These are phyloP conservation scores for Crotophaga sulcirostris DNA, from an alignment of 2,113 vertebrate species.

Conservation along the genomic window DNA sequence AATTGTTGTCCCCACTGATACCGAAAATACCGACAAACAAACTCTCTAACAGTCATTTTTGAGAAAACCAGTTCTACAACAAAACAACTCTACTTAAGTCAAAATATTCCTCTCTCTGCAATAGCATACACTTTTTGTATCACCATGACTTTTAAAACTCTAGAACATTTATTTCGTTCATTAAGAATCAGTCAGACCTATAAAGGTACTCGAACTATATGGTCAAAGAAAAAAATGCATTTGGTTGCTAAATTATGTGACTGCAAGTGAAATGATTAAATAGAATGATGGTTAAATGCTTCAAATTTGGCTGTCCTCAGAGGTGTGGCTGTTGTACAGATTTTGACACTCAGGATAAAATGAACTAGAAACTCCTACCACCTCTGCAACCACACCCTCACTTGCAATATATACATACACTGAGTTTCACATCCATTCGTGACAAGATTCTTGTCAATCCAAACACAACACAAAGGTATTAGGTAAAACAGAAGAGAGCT, in stretches of 20 bases:
- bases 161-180: background rate
- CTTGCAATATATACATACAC: background rate
- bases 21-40: too few relatives aligned
- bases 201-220: background rate
- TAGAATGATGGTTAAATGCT: background rate
- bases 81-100: too few relatives aligned
- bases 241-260: slow-evolving; percentile 13
- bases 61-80: too few relatives aligned
- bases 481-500: background rate
- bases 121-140: too few relatives aligned
- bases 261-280: slow-evolving; percentile 56
- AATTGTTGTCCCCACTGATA: background rate
- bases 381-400: background rate
- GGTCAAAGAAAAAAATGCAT: background rate
- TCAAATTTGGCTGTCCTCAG: background rate
- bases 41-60: too few relatives aligned
- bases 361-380: background rate
- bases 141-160: background rate
- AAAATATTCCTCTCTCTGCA: too few relatives aligned
- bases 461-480: background rate
- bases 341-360: background rate
- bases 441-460: background rate
- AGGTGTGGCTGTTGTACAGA: background rate
- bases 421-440: background rate
- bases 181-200: background rate